These are phyloP conservation scores for Hylaea fasciaria DNA, from an alignment of 2,888 invertebrate species.

Conservation along the genomic window DNA sequence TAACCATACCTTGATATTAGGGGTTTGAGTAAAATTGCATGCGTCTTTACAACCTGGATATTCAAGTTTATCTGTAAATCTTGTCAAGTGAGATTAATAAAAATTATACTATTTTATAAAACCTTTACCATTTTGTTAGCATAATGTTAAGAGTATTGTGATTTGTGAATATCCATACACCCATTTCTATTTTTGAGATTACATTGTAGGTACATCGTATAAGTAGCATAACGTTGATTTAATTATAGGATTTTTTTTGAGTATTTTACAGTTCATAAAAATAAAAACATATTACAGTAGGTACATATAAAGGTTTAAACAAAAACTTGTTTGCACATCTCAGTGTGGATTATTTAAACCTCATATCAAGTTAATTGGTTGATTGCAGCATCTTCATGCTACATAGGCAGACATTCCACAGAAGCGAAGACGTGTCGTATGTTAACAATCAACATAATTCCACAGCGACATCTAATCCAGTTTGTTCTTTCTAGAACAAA, in stretches of 20 bases:
- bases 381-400: too few relatives aligned
- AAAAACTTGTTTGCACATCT: too few relatives aligned
- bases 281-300: too few relatives aligned
- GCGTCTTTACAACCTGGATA: slow-evolving; percentile 9
- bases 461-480: too few relatives aligned
- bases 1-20: slow-evolving; percentile 11
- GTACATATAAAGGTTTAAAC: too few relatives aligned
- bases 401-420: too few relatives aligned
- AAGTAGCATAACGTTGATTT: neutral
- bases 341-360: too few relatives aligned
- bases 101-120: too few relatives aligned
- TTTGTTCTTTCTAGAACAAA: too few relatives aligned
- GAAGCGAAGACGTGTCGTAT: too few relatives aligned
- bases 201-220: neutral
- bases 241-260: neutral
- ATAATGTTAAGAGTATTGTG: neutral
- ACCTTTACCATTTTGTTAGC: slow-evolving; percentile 18
- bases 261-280: slow-evolving; percentile 3
- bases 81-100: slow-evolving; percentile 9
- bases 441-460: too few relatives aligned
- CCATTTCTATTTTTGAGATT: neutral
- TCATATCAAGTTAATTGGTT: too few relatives aligned
- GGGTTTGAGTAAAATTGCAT: slow-evolving; percentile 7
- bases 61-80: slow-evolving; percentile 10
- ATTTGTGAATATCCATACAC: slow-evolving; percentile 16